Percentiles rank a stretch among this genome's conserved stretches.
phyloP scores from a whole-genome alignment of 2,888 invertebrate genomes.

The Troides helena region DNA sequence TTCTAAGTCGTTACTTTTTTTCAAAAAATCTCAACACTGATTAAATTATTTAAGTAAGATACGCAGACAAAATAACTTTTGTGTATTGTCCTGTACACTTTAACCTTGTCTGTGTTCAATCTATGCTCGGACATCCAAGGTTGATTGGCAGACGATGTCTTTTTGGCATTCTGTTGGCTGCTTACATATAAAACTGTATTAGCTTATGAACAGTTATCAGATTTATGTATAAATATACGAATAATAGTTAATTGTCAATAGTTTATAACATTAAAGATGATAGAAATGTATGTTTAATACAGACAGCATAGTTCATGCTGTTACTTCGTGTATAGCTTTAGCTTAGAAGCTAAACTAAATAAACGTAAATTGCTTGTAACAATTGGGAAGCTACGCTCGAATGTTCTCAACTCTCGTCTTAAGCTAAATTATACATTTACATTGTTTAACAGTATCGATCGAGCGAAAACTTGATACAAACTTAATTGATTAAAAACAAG shows the following conservation, averaged over 20 bases:
- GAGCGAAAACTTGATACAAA: background rate
- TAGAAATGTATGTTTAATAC: background rate
- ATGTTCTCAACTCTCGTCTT: conserved; percentile 22
- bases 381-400: conserved; percentile 25
- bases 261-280: background rate
- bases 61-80: too few species aligned
- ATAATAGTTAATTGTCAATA: background rate
- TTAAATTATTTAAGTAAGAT: too few species aligned
- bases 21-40: too few species aligned
- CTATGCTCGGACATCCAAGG: too few species aligned
- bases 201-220: too few species aligned
- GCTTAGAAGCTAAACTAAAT: conserved; percentile 27
- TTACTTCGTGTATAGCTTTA: conserved; percentile 27
- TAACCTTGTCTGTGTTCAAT: too few species aligned
- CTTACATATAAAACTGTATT: too few species aligned
- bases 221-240: background rate
- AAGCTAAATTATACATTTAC: conserved; percentile 24
- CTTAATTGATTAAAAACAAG: conserved; percentile 1
- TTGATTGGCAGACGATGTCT: too few species aligned
- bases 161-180: too few species aligned
- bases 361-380: conserved; percentile 29
- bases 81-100: too few species aligned
- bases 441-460: conserved; percentile 22
- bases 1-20: too few species aligned
- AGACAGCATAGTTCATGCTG: conserved; percentile 15